Conservation (phyloP, 2,113 vertebrate genomes). For the Ammospiza caudacuta region DNA sequence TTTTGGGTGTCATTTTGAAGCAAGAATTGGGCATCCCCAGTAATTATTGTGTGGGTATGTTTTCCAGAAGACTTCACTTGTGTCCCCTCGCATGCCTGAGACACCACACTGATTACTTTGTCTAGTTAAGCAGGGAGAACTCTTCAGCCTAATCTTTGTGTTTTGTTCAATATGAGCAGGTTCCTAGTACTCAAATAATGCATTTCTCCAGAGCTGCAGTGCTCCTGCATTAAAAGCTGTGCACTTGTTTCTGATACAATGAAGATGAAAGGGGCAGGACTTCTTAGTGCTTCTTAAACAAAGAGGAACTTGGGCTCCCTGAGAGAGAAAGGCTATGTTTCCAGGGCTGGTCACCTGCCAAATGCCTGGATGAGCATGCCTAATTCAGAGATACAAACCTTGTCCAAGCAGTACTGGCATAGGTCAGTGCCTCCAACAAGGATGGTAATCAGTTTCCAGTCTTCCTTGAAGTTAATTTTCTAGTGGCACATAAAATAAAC, state of each 20-base stretch:
- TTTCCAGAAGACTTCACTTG: background rate
- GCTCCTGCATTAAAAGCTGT: background rate
- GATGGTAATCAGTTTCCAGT: constrained; percentile 95
- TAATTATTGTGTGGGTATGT: background rate
- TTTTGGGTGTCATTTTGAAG: background rate
- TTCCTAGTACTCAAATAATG: background rate
- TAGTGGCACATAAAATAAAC: constrained; percentile 62
- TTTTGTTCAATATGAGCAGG: background rate
- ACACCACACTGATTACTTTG: background rate
- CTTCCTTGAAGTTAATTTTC: constrained; percentile 84
- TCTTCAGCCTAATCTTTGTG: background rate
- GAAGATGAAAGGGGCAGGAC: background rate
- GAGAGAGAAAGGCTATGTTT: background rate
- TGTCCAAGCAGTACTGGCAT: constrained; percentile 87
- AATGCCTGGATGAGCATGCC: background rate
- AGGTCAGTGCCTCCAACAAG: constrained; percentile 90
- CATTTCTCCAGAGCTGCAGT: background rate
- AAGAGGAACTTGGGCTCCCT: background rate
- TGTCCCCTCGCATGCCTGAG: background rate
- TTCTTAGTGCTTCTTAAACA: constrained; percentile 8
- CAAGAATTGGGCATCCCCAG: background rate
- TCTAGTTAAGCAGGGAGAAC: background rate
- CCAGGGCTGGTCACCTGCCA: constrained; percentile 4
- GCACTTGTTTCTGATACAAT: background rate
- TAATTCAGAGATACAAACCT: constrained; percentile 73